Percentiles rank a stretch among this genome's conserved stretches.
Conservation (phyloP, 2,113 vertebrate genomes). For the Nycticebus coucang region DNA sequence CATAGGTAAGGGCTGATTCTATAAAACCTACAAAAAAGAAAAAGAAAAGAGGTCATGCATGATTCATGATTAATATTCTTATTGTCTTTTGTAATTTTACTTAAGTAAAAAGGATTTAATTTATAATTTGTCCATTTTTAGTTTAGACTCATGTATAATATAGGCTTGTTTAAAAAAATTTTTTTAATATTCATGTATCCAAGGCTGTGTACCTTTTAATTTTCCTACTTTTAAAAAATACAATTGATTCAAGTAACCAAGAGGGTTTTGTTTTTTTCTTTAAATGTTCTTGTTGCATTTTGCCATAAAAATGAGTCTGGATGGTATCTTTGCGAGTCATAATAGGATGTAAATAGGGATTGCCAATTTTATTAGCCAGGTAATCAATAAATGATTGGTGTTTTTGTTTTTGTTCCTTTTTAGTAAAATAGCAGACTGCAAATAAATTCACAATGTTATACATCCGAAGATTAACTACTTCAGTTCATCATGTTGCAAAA, state of each 20-base stretch:
- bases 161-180: constrained; percentile 32
- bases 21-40: not conserved
- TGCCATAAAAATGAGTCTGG: constrained; percentile 18
- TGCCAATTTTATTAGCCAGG: constrained; percentile 57
- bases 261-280: not conserved
- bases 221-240: constrained; percentile 50
- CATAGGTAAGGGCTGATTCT: not conserved
- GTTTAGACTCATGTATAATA: constrained; percentile 33
- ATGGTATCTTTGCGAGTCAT: not conserved
- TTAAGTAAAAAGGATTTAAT: constrained; percentile 49
- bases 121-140: constrained; percentile 37
- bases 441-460: constrained; percentile 47
- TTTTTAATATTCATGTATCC: not conserved
- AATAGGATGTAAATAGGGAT: not conserved
- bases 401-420: not conserved
- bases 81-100: constrained; percentile 30
- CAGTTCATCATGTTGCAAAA: constrained; percentile 43
- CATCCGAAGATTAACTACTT: constrained; percentile 1
- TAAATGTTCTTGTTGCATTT: constrained; percentile 10
- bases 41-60: not conserved
- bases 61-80: constrained; percentile 6
- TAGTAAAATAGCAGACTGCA: constrained; percentile 20
- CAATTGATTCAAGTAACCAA: constrained; percentile 49
- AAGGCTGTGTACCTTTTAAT: constrained; percentile 21
- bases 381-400: constrained; percentile 16